Conservation (phyloP, 1,140 invertebrate genomes). For the Lepidurus packardi region DNA sequence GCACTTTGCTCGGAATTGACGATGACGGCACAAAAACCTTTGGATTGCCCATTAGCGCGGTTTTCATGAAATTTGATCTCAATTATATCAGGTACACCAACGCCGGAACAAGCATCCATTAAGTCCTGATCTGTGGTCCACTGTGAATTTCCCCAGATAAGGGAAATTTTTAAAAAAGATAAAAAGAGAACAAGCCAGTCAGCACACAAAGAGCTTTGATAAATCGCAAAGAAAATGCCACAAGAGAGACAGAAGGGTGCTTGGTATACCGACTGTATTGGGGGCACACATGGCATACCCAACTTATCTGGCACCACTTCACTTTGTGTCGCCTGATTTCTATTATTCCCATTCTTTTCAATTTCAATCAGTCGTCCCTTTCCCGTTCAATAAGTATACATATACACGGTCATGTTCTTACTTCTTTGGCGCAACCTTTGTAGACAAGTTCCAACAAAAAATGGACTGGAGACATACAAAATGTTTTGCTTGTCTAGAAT, state of each 20-base stretch:
- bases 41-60: constrained; percentile 96
- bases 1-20: constrained; percentile 87
- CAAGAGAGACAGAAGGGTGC: constrained; percentile 22
- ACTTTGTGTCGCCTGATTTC: constrained; percentile 4
- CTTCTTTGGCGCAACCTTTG: neutral
- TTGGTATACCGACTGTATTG: constrained; percentile 22
- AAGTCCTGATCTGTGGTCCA: constrained; percentile 98
- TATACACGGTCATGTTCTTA: neutral
- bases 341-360: neutral
- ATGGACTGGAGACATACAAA: neutral
- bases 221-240: constrained; percentile 16
- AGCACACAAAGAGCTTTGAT: neutral
- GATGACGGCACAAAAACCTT: constrained; percentile 92
- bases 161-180: constrained; percentile 22
- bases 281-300: constrained; percentile 22
- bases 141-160: constrained; percentile 48
- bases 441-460: neutral
- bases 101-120: constrained; percentile 71
- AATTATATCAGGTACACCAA: constrained; percentile 88
- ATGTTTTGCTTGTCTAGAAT: neutral
- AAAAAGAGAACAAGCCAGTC: constrained; percentile 22
- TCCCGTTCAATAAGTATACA: neutral
- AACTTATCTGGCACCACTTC: constrained; percentile 9
- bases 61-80: constrained; percentile 99
- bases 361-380: neutral